Base-by-base conservation (phyloP, 2,113 vertebrate genomes). In the Mustela nigripes region DNA sequence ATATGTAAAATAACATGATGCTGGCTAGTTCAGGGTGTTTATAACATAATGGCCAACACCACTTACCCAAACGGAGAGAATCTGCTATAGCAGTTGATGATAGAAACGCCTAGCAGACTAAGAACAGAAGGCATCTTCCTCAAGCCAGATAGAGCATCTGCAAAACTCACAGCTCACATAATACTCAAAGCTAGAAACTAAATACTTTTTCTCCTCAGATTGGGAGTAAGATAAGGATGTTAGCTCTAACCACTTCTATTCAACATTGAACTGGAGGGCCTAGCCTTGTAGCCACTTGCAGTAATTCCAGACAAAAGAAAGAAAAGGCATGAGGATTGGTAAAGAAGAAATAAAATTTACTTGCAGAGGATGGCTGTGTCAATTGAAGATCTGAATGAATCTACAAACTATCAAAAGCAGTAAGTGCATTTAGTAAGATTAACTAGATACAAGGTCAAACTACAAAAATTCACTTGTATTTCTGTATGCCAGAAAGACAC, bases 91-190 rank as follows among this genome's bases (percentile, higher is more conserved):
- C 79, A 67, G 36, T 90, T 90, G 73, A 81, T 76, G 63, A 48
- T 86, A 81, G 36, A 89, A 95, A 76, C 4, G 65, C n/a, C 74
- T 28, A 90, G 56, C 50, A 93, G 85, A 79, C 28, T 78, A 74
- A 74, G 26, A 92, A 81, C 67, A 93, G 36, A 82, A 42, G 48
- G 19, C 36, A 58, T 93, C 91, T 85, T 94, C 42, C 65, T 94
- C 71, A 58, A 58, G 56, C 56, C n/a, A 74, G 39, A 22, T 60
- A 60, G 62, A 73, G 28, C 65, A 80, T 79, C 31, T 93, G 56
- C 36, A 63, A 91, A 39, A n/a, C 3, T 48, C 28, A 31, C 14
- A 91, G 9, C 63, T 81, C 48, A 45, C 26, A n/a, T 39, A 65
- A 24, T 71, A n/a, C 12, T 81, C 63, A 56, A 42, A 88, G 58